Evolutionary conservation across 2,113 vertebrate species (phyloP).

Genomic region (Forbesichthys papilliferus): DNA sequence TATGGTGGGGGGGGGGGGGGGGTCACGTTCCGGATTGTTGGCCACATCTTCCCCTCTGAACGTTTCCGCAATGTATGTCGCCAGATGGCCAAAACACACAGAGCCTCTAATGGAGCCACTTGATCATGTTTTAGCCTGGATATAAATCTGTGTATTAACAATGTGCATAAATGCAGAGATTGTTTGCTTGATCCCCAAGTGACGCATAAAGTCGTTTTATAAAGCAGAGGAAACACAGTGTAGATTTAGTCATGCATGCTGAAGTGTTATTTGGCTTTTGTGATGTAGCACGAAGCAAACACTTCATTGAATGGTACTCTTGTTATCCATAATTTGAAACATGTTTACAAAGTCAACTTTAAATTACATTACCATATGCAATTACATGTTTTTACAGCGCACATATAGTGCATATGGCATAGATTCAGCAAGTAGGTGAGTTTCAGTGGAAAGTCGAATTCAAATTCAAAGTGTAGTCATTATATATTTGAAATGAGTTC

Average conservation of each 20-base stretch:
- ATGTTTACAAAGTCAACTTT: constrained; percentile 27
- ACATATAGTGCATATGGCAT: constrained; percentile 15
- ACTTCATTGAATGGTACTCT: background rate
- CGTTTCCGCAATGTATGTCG: constrained; percentile 45
- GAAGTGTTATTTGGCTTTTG: constrained; percentile 15
- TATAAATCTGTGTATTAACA: constrained; percentile 60
- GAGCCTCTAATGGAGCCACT: constrained; percentile 54
- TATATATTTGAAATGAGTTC: constrained; percentile 27
- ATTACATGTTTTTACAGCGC: constrained; percentile 30
- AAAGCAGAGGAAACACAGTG: constrained; percentile 37
- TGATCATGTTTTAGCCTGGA: constrained; percentile 53
- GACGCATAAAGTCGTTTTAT: constrained; percentile 36
- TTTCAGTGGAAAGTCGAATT: background rate
- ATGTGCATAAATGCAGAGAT: constrained; percentile 31
- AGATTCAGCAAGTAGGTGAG: constrained; percentile 4
- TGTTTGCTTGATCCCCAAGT: constrained; percentile 46
- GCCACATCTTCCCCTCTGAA: constrained; percentile 51
- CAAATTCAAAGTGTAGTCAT: constrained; percentile 15
- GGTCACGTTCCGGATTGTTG: constrained; percentile 55
- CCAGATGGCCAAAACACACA: constrained; percentile 60
- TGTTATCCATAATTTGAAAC: constrained; percentile 29
- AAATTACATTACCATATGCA: constrained; percentile 16
- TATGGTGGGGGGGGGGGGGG: background rate
- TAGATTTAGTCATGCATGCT: constrained; percentile 24
- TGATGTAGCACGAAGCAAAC: constrained; percentile 6